Evolutionary conservation across 1,140 invertebrate genomes (phyloP).

Genomic region (Liolophura sinensis): DNA sequence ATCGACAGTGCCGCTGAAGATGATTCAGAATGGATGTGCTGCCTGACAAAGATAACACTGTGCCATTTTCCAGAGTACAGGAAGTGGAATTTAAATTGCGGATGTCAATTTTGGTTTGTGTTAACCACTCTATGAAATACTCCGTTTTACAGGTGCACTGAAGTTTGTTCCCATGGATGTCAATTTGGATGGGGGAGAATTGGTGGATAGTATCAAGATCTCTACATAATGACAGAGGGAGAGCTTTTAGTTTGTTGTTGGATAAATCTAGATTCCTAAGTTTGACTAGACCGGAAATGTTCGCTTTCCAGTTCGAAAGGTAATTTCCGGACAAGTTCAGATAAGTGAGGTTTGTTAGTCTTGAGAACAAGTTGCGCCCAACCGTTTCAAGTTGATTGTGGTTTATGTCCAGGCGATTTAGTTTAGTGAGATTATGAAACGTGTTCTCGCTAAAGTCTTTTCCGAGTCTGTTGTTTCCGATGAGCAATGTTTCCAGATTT

Average conservation of each 20-base stretch:
- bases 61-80: not conserved
- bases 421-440: too few relatives aligned
- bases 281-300: not conserved
- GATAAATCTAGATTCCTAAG: conserved; percentile 8
- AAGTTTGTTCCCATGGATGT: conserved; percentile 2
- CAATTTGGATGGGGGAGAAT: conserved; percentile 1
- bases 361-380: too few relatives aligned
- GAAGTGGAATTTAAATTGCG: not conserved
- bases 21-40: not conserved
- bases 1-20: not conserved
- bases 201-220: not conserved
- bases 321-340: too few relatives aligned
- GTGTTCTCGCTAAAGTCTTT: too few relatives aligned
- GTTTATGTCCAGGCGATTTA: too few relatives aligned
- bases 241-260: conserved; percentile 7
- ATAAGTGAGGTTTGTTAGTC: too few relatives aligned
- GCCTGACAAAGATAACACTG: not conserved
- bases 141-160: conserved; percentile 4
- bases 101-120: not conserved
- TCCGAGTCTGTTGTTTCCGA: too few relatives aligned
- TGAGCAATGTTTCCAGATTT: too few relatives aligned
- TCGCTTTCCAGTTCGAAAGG: too few relatives aligned
- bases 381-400: too few relatives aligned
- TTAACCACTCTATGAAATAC: conserved; percentile 4
- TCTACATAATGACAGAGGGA: not conserved